These are phyloP conservation scores for Orchesellides sinensis DNA, from an alignment of 2,888 invertebrate species.

Conservation along the genomic window DNA sequence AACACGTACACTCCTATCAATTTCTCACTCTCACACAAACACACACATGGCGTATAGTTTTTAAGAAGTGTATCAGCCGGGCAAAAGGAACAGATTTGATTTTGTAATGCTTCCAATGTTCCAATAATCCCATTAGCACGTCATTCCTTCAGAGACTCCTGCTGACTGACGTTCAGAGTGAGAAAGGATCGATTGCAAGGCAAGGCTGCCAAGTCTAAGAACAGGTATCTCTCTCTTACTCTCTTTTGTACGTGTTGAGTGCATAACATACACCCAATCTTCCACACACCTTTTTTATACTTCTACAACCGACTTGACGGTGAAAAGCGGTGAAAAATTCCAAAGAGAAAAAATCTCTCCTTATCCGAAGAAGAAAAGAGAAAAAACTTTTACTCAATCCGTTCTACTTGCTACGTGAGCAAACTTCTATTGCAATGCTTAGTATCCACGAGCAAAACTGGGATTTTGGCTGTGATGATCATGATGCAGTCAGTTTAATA, in stretches of 20 bases:
- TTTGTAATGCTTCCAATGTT: neutral
- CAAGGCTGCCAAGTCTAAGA: neutral
- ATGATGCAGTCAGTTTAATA: too few relatives aligned
- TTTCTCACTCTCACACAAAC: too few relatives aligned
- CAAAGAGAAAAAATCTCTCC: neutral
- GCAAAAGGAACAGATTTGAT: neutral
- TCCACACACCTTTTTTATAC: neutral
- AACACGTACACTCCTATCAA: too few relatives aligned
- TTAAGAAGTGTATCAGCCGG: too few relatives aligned
- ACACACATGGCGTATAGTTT: too few relatives aligned
- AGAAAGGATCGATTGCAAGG: neutral
- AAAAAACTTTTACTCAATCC: conserved; percentile 22
- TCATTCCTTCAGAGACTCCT: conserved; percentile 22
- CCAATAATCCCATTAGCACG: conserved; percentile 22
- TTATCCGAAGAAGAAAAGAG: neutral
- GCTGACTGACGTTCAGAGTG: neutral
- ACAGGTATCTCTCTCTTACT: neutral
- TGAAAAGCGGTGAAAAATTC: neutral
- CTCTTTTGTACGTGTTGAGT: neutral
- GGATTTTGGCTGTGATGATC: neutral
- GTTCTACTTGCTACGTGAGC: neutral
- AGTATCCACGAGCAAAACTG: too few relatives aligned
- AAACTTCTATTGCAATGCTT: too few relatives aligned
- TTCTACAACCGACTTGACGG: neutral
- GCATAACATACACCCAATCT: neutral